Evolutionary conservation across 2,113 vertebrate genomes (phyloP).

Genomic region (Sinocyclocheilus anophthalmus): DNA sequence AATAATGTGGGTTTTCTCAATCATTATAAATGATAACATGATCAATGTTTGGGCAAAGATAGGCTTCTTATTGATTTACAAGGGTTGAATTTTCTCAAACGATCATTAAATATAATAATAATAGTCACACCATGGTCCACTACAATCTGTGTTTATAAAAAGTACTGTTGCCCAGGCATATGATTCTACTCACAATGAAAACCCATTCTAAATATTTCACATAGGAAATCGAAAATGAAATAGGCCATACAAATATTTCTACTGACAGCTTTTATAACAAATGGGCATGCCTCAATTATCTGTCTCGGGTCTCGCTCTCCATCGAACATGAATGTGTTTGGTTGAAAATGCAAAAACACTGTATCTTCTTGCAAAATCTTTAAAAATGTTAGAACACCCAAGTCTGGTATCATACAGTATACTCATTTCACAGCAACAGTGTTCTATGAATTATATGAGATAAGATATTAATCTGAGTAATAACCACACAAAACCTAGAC

Average conservation of each 20-base stretch:
- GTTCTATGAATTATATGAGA: neutral
- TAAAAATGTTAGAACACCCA: neutral
- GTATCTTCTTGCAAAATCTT: neutral
- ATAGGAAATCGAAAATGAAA: no score
- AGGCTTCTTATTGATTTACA: neutral
- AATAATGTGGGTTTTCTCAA: neutral
- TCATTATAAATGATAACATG: neutral
- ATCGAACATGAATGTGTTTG: no score
- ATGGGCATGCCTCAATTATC: no score
- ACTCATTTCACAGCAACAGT: neutral
- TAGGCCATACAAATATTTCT: no score
- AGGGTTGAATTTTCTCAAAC: neutral
- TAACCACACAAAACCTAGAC: neutral
- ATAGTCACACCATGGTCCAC: neutral
- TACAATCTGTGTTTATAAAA: neutral
- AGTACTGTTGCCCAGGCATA: no score
- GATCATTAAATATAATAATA: neutral
- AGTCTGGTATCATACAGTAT: neutral
- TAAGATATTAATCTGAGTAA: neutral
- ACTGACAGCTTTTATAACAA: no score
- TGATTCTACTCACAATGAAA: no score
- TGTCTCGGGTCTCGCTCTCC: no score
- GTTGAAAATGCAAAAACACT: neutral
- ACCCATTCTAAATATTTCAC: no score
- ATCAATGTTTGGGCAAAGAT: neutral